Conservation (phyloP, 1,140 invertebrate genomes). For the Drosophila saltans region DNA sequence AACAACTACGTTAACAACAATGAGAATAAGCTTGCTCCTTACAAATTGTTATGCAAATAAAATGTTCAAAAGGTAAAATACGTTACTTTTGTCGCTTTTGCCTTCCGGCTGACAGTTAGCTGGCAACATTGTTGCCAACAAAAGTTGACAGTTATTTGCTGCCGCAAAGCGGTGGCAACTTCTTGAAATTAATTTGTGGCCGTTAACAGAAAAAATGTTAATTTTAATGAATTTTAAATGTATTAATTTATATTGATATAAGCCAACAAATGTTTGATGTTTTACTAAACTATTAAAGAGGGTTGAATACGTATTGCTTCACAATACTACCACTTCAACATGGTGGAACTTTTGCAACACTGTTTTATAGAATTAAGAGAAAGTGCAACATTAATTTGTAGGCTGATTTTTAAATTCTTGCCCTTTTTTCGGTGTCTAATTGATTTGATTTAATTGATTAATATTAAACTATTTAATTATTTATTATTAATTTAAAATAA, state of each 20-base stretch:
- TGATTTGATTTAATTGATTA: too few species aligned
- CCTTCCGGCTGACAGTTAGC: slow-evolving; percentile 1
- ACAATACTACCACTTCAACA: too few species aligned
- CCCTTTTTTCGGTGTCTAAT: too few species aligned
- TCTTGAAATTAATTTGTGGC: background rate
- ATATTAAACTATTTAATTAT: too few species aligned
- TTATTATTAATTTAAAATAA: too few species aligned
- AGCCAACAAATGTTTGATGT: background rate
- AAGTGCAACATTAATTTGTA: too few species aligned
- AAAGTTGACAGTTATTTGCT: slow-evolving; percentile 12
- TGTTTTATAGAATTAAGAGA: too few species aligned
- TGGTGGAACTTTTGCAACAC: too few species aligned
- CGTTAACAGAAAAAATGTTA: background rate
- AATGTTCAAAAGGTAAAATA: slow-evolving; percentile 23
- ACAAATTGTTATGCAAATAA: slow-evolving; percentile 63
- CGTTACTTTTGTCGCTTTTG: slow-evolving; percentile 3
- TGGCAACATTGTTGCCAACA: slow-evolving; percentile 18
- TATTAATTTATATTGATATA: background rate
- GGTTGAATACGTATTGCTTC: background rate
- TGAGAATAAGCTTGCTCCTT: slow-evolving; percentile 17
- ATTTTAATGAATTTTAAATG: background rate
- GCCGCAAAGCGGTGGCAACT: background rate
- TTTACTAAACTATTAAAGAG: background rate
- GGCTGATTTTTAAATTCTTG: too few species aligned
- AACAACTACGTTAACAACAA: slow-evolving; percentile 15